Conservation (phyloP, 2,888 invertebrate genomes). For the Antheraea assamensis region DNA sequence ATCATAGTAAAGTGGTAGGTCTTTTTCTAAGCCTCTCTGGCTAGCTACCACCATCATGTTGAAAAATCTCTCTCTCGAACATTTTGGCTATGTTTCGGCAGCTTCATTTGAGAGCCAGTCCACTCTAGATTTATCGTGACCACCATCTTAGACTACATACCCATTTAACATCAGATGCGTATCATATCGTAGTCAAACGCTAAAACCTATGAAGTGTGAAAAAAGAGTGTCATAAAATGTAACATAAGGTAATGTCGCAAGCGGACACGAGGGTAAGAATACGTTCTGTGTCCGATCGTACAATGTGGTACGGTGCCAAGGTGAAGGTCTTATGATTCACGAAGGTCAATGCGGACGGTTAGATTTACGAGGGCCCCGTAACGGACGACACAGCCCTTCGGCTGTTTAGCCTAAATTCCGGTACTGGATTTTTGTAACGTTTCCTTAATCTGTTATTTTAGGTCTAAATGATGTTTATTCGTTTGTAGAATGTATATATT, state of each 20-base stretch:
- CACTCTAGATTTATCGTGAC: too few species aligned
- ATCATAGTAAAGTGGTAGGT: too few species aligned
- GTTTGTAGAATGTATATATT: neutral
- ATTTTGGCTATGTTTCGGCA: too few species aligned
- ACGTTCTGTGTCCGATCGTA: neutral
- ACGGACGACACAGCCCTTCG: neutral
- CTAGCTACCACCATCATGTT: too few species aligned
- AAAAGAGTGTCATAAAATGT: neutral
- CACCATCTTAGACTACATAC: too few species aligned
- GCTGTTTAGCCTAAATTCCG: constrained; percentile 12
- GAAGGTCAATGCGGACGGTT: constrained; percentile 19
- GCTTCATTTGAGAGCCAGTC: too few species aligned
- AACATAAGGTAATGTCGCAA: neutral
- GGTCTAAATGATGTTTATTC: neutral
- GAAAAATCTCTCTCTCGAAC: too few species aligned
- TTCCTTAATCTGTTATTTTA: neutral
- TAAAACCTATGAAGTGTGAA: too few species aligned
- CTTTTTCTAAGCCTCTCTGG: too few species aligned
- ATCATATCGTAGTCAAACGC: too few species aligned
- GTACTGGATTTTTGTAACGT: neutral
- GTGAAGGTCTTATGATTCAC: constrained; percentile 9
- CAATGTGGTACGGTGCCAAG: constrained; percentile 7
- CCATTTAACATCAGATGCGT: too few species aligned
- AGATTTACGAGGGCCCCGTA: constrained; percentile 8
- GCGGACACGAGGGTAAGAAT: neutral